Conservation (phyloP, 2,888 invertebrate species). For the Lymantria dispar region DNA sequence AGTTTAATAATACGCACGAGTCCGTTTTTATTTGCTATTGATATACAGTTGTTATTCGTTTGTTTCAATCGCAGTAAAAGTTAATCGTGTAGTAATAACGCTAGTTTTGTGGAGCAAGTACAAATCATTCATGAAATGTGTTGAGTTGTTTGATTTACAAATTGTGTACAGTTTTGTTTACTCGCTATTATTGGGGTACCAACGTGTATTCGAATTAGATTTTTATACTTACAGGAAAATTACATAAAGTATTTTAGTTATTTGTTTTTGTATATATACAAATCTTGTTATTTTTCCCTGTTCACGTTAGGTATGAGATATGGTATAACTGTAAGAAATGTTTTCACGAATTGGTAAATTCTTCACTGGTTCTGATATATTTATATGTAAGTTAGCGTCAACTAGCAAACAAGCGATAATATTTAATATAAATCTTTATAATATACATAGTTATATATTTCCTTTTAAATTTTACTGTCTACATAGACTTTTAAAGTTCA, state of each 20-base stretch:
- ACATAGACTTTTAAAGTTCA: too few species aligned
- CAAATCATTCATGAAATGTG: conserved; percentile 67
- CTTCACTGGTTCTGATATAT: neutral
- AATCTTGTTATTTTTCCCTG: neutral
- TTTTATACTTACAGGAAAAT: conserved; percentile 22
- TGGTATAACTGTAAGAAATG: too few species aligned
- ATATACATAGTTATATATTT: too few species aligned
- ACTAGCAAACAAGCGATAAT: too few species aligned
- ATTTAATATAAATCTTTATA: too few species aligned
- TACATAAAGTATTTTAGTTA: conserved; percentile 2
- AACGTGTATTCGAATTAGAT: conserved; percentile 35
- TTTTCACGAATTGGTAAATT: neutral
- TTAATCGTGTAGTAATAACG: conserved; percentile 30
- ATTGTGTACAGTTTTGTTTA: conserved; percentile 39
- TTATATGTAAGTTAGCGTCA: too few species aligned
- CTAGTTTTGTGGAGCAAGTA: conserved; percentile 53
- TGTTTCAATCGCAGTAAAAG: conserved; percentile 14
- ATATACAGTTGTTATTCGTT: conserved; percentile 25
- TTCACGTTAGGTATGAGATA: too few species aligned
- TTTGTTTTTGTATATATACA: neutral
- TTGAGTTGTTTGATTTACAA: conserved; percentile 53
- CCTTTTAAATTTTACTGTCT: too few species aligned
- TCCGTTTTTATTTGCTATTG: conserved; percentile 24
- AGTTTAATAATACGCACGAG: conserved; percentile 12
- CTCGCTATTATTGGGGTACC: conserved; percentile 37